Percentiles rank a stretch among this genome's conserved stretches.
phyloP scores from a whole-genome alignment of 1,140 invertebrate genomes.

The Spodoptera litura region DNA sequence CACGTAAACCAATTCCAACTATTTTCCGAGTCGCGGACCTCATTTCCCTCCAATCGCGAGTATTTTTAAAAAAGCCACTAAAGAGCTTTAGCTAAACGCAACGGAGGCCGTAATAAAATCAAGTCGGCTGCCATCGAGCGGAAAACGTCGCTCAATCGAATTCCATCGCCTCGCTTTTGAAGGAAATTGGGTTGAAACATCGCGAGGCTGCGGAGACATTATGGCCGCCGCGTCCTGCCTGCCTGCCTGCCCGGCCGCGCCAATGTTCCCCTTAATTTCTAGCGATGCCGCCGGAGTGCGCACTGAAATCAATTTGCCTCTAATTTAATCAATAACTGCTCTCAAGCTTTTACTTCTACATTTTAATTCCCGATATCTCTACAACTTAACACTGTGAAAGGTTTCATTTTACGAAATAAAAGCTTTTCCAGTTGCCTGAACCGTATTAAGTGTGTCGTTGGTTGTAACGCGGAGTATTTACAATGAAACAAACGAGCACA shows the following conservation, averaged over 20 bases:
- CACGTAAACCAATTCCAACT: constrained; percentile 42
- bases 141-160: constrained; percentile 42
- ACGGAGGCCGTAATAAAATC: constrained; percentile 43
- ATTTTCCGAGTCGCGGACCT: constrained; percentile 39
- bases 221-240: not conserved
- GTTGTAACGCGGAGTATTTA: not conserved
- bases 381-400: not conserved
- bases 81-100: constrained; percentile 25
- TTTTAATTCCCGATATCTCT: not conserved
- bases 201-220: not conserved
- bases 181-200: constrained; percentile 44
- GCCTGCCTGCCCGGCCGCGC: not conserved
- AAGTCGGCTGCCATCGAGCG: constrained; percentile 27
- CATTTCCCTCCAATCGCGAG: constrained; percentile 40
- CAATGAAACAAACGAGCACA: not conserved
- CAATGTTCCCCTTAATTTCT: constrained; percentile 22
- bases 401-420: constrained; percentile 12
- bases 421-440: not conserved
- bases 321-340: constrained; percentile 35
- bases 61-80: constrained; percentile 44
- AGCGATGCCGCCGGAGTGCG: not conserved
- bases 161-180: constrained; percentile 43
- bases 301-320: constrained; percentile 20
- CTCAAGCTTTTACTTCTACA: constrained; percentile 5
- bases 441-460: not conserved